These are phyloP conservation scores for Thelaira solivaga DNA, from an alignment of 2,888 invertebrate genomes.

Conservation along the genomic window DNA sequence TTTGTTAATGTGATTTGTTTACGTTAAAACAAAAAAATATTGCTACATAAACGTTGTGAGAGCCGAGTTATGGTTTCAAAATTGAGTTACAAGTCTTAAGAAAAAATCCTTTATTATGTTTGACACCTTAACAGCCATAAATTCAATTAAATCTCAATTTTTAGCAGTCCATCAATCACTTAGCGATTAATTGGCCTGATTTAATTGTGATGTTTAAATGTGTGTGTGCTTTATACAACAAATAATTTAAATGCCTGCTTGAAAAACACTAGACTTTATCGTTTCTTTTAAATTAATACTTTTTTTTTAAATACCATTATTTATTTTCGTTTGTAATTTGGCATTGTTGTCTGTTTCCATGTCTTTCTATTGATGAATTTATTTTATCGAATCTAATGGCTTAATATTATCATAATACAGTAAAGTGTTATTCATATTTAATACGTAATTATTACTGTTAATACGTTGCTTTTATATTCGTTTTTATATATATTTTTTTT, in stretches of 20 bases:
- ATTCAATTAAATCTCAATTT: slow-evolving; percentile 20
- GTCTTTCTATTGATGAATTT: slow-evolving; percentile 7
- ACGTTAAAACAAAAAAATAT: neutral
- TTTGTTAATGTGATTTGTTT: slow-evolving; percentile 8
- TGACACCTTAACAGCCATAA: slow-evolving; percentile 9
- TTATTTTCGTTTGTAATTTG: slow-evolving; percentile 14
- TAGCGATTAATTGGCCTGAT: slow-evolving; percentile 16
- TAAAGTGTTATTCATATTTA: slow-evolving; percentile 7
- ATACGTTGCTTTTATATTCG: slow-evolving; percentile 11
- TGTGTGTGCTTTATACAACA: no score
- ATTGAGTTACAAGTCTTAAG: neutral
- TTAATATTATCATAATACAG: slow-evolving; percentile 9
- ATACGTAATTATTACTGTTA: slow-evolving; percentile 27
- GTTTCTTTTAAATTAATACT: no score
- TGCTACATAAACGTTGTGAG: no score
- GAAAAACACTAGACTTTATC: no score
- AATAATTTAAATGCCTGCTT: no score
- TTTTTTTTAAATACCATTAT: slow-evolving; percentile 12
- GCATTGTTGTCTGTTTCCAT: slow-evolving; percentile 12
- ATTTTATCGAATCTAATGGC: slow-evolving; percentile 5
- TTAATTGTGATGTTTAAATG: neutral
- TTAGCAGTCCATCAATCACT: slow-evolving; percentile 17
- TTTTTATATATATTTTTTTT: no score
- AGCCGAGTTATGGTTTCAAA: neutral
- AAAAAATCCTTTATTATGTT: neutral